Conservation (phyloP, 1,140 invertebrate genomes). For the Euschistus heros region DNA sequence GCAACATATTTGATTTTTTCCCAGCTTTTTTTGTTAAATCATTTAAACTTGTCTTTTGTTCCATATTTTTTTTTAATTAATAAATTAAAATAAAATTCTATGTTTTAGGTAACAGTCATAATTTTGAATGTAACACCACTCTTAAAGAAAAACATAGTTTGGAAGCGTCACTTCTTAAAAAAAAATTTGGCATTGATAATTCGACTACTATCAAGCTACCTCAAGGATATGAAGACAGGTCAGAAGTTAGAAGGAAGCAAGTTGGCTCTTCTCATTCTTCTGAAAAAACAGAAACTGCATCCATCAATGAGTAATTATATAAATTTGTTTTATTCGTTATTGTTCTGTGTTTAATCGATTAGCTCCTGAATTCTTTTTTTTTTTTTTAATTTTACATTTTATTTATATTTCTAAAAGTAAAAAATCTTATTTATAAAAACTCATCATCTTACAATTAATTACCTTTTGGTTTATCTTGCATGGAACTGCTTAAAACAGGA, state of each 20-base stretch:
- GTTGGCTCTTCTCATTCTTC: constrained; percentile 72
- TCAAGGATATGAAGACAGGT: constrained; percentile 60
- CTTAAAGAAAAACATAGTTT: neutral
- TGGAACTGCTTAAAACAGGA: no score
- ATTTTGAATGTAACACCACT: no score
- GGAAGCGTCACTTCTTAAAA: constrained; percentile 37
- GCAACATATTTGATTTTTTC: no score
- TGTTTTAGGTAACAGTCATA: no score
- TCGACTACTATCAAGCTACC: constrained; percentile 32
- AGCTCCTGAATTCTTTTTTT: neutral
- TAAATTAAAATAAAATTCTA: no score
- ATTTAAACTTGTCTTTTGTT: no score
- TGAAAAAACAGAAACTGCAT: constrained; percentile 65
- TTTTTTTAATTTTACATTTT: neutral
- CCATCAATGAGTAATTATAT: neutral
- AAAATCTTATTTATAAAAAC: neutral
- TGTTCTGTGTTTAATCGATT: constrained; percentile 40
- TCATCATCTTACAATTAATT: no score
- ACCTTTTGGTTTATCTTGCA: no score
- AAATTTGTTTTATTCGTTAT: constrained; percentile 26
- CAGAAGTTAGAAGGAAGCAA: constrained; percentile 55
- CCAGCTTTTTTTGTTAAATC: no score
- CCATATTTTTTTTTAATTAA: no score
- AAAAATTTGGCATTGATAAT: constrained; percentile 64
- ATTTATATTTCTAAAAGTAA: neutral